A percentile compares a stretch with the other conserved stretches of the same genome.
phyloP scores from a whole-genome alignment of 2,888 invertebrate species.

The Chalcosyrphus nemorum region DNA sequence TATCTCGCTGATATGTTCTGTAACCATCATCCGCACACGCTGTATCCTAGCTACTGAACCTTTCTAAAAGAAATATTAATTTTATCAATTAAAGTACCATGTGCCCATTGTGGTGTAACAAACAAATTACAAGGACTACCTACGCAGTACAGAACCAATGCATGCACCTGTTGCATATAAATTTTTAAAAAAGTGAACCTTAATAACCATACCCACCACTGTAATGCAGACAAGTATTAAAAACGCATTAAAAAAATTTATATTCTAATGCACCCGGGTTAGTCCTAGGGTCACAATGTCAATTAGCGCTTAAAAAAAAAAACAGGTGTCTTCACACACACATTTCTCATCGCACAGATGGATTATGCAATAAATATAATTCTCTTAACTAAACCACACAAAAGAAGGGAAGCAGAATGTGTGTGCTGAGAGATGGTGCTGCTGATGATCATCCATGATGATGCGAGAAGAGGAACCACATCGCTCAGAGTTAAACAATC shows the following conservation, averaged over 20 bases:
- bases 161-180: neutral
- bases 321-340: constrained; percentile 1
- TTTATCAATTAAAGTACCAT: no score
- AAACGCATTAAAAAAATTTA: neutral
- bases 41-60: no score
- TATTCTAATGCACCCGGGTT: neutral
- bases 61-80: no score
- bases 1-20: no score
- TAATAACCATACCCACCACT: neutral
- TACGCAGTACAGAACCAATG: neutral
- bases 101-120: neutral
- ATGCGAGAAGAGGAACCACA: constrained; percentile 4
- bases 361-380: constrained; percentile 30
- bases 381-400: neutral
- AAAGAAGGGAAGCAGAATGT: neutral
- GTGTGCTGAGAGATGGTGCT: neutral
- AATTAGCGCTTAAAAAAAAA: constrained; percentile 8
- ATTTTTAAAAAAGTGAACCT: neutral
- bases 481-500: constrained; percentile 27
- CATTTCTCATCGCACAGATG: neutral
- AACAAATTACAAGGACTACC: no score
- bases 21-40: no score
- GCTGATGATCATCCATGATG: constrained; percentile 5
- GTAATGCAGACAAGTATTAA: neutral
- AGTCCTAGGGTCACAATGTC: neutral